Evolutionary conservation across 1,140 invertebrate species (phyloP), one percentile per base, ranked within the genome.

Genomic region (Aporrectodea caliginosa): DNA sequence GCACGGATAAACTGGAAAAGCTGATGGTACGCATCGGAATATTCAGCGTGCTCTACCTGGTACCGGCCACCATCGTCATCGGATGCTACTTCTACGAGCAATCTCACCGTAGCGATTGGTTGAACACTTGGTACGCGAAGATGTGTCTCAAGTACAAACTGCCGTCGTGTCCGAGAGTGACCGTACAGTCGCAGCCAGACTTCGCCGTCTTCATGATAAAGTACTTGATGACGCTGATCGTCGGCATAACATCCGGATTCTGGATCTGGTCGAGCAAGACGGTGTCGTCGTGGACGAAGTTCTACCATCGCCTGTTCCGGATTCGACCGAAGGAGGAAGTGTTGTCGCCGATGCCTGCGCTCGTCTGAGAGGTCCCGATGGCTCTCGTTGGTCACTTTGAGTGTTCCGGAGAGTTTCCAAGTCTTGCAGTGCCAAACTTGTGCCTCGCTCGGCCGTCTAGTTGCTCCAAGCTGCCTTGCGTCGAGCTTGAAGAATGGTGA

Each of bases 251-350:
- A 0, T 97, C 95, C 1, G 95, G 94, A 82, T 94, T 98, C 80
- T 99, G 97, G 97, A 95, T 98, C 43, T 97, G 96, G 93, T 98
- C 96, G 14, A 93, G 94, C 43, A 99, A 99, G 89, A 99, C 97
- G 0, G 90, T 98, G 82, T 92, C 93, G 71, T 96, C 94, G 81
- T 78, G 43, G 43, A 58, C 43, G 6, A 58, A 58, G 22, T 22
- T 58, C 22, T 58, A 58, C 22, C 43, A 22, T 58, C 43, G 43
- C 43, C 43, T 58, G 6, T 58, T 58, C 22, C 43, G 43, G 22
- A 58, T 58, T 58, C 43, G 22, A 6, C 43, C 43, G 22, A 58
- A 6, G 22, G 43, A 12, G 43, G 43, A n/a, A n/a, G 43, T 22
- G 43, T 58, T 58, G 43, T 58, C 43, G n/a, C 43, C 43, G 22